Evolutionary conservation across 2,113 vertebrate genomes (phyloP).

Genomic region (Syngnathoides biaculeatus): DNA sequence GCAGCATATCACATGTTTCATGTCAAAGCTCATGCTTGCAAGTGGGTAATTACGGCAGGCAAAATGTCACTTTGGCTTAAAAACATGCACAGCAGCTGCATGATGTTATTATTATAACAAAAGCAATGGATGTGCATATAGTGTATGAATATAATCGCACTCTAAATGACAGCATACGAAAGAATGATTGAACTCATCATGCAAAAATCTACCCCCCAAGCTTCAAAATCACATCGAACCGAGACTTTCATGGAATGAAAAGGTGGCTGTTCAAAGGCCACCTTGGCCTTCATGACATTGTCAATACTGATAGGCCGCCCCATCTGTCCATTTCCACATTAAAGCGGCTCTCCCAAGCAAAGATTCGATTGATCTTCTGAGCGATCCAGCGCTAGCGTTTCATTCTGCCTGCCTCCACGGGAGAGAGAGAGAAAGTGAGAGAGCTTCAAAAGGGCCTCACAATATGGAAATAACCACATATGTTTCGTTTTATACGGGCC

Average conservation of each 20-base stretch:
- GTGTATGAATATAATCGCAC: background rate
- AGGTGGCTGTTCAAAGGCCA: slow-evolving; percentile 33
- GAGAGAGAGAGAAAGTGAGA: no score
- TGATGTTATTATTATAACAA: background rate
- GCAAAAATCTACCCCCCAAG: background rate
- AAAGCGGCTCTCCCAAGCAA: slow-evolving; percentile 47
- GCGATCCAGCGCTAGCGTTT: slow-evolving; percentile 40
- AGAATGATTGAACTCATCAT: background rate
- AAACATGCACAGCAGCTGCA: slow-evolving; percentile 7
- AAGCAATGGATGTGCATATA: background rate
- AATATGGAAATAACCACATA: slow-evolving; percentile 57
- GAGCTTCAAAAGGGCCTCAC: slow-evolving; percentile 52
- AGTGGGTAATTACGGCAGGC: background rate
- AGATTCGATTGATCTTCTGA: slow-evolving; percentile 59
- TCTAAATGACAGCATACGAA: background rate
- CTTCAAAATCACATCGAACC: slow-evolving; percentile 5
- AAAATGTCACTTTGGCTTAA: slow-evolving; percentile 11
- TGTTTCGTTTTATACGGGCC: slow-evolving; percentile 45
- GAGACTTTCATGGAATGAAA: slow-evolving; percentile 8
- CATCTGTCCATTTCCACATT: slow-evolving; percentile 66
- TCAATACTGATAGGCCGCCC: slow-evolving; percentile 25
- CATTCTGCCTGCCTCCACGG: slow-evolving; percentile 28
- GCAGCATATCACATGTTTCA: slow-evolving; percentile 1
- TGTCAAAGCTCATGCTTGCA: background rate
- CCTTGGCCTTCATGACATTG: slow-evolving; percentile 14